phyloP scores from a whole-genome alignment of 2,797 vertebrate genomes.

The Chiroxiphia lanceolata region DNA sequence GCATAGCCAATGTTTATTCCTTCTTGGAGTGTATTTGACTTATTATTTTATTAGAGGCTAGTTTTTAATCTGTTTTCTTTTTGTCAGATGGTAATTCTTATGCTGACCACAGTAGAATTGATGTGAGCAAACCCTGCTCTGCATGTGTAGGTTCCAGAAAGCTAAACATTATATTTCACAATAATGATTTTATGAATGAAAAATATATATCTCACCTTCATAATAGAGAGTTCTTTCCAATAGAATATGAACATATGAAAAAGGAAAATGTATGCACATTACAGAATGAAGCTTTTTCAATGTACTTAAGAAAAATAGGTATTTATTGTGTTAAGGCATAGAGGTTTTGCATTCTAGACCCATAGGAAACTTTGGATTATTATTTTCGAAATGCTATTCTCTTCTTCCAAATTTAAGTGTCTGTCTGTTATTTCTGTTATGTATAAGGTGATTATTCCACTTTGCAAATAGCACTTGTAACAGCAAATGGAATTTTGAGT shows the following conservation, averaged over 20 bases:
- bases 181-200: not conserved
- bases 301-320: not conserved
- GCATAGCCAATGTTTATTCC: not conserved
- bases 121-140: not conserved
- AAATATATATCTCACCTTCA: not conserved
- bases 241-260: not conserved
- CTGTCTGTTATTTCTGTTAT: not conserved
- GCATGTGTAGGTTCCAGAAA: not conserved
- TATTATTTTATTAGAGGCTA: not conserved
- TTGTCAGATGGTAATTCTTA: not conserved
- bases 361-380: not conserved
- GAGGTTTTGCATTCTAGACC: not conserved
- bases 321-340: not conserved
- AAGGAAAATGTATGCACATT: not conserved
- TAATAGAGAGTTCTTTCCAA: not conserved
- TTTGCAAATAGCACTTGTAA: not conserved
- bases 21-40: not conserved
- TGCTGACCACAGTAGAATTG: not conserved
- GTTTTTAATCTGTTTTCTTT: not conserved
- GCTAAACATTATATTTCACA: not conserved
- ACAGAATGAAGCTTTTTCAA: not conserved
- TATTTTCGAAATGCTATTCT: not conserved
- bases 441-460: not conserved
- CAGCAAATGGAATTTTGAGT: not conserved
- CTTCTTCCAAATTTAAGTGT: not conserved